These are phyloP conservation scores for Centruroides vittatus DNA, from an alignment of 1,140 invertebrate genomes.

Conservation along the genomic window DNA sequence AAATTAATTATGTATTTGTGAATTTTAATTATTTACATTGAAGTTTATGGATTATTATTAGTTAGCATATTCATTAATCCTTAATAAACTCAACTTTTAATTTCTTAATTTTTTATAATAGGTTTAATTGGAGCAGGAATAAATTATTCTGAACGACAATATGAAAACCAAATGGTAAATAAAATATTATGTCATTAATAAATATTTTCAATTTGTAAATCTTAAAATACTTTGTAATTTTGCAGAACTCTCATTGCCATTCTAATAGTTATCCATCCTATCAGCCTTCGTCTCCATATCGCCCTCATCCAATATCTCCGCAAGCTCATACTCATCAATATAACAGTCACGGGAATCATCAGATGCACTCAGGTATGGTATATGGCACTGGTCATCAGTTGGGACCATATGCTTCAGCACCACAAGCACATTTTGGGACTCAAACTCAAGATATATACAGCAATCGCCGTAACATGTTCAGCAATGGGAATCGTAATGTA, in stretches of 20 bases:
- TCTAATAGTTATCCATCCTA: constrained; percentile 14
- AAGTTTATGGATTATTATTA: no score
- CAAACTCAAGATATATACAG: constrained; percentile 7
- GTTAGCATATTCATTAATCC: no score
- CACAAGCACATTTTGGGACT: neutral
- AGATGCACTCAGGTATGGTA: constrained; percentile 7
- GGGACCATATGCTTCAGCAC: constrained; percentile 6
- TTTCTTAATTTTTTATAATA: neutral
- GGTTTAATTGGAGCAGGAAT: constrained; percentile 15
- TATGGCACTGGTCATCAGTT: constrained; percentile 11
- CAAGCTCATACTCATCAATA: constrained; percentile 15
- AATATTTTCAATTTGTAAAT: neutral
- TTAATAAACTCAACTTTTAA: no score
- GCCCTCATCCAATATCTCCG: constrained; percentile 15
- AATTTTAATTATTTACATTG: no score
- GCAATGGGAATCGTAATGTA: constrained; percentile 2
- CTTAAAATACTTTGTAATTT: neutral
- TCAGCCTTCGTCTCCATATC: constrained; percentile 15
- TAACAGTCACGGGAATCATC: constrained; percentile 5
- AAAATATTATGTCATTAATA: neutral
- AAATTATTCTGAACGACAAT: constrained; percentile 15
- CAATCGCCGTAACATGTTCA: constrained; percentile 6
- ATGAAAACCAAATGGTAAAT: constrained; percentile 17
- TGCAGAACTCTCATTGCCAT: constrained; percentile 14
- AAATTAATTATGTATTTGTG: no score